phyloP scores from a whole-genome alignment of 2,797 vertebrate genomes.

The Acanthis flammea region DNA sequence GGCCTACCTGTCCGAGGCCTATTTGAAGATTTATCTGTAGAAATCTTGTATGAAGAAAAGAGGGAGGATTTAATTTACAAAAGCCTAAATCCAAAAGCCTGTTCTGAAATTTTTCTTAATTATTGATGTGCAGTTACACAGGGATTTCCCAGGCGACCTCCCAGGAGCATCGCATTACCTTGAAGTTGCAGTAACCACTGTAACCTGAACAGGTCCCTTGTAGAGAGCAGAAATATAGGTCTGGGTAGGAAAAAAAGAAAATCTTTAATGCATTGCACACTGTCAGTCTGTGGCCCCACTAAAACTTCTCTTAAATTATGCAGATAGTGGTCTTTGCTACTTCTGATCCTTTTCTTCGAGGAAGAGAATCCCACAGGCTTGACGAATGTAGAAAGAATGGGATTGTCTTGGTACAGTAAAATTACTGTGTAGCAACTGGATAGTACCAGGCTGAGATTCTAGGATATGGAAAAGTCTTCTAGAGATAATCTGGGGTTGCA shows the following conservation, averaged over 20 bases:
- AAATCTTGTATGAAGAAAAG: neutral
- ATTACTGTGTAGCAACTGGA: neutral
- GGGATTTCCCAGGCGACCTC: neutral
- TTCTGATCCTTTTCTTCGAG: neutral
- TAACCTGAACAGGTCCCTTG: conserved; percentile 7
- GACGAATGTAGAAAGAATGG: neutral
- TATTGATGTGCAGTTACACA: conserved; percentile 23
- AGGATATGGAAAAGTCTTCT: neutral
- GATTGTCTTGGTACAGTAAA: neutral
- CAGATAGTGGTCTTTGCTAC: neutral
- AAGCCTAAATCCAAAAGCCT: neutral
- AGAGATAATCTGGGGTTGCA: neutral
- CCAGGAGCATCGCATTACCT: neutral
- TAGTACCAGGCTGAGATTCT: neutral
- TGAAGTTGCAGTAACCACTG: neutral
- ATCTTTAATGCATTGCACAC: neutral
- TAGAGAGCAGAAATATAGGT: neutral
- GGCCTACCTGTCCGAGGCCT: neutral
- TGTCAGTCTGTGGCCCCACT: neutral
- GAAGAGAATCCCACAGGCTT: neutral
- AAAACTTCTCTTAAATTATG: conserved; percentile 1
- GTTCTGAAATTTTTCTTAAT: conserved; percentile 23
- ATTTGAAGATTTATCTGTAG: conserved; percentile 4
- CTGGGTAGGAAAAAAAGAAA: neutral
- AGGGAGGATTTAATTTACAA: neutral